Evolutionary conservation across 2,888 invertebrate genomes (phyloP).

Genomic region (Lasioglossum oenotherae): DNA sequence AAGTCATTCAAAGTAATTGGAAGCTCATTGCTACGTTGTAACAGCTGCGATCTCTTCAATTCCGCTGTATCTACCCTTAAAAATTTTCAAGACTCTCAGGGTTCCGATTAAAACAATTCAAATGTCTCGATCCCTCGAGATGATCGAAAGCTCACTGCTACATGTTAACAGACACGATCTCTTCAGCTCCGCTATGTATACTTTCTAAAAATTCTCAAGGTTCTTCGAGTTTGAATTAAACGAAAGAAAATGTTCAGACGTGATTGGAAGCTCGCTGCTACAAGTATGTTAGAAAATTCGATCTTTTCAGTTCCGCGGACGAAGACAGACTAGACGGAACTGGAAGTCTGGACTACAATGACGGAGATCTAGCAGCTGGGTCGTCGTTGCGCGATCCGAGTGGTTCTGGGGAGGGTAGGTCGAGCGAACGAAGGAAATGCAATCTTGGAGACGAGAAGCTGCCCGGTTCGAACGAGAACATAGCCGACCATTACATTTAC

Average conservation of each 20-base stretch:
- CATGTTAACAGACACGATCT: background rate
- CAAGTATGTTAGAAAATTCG: background rate
- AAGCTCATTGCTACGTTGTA: background rate
- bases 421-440: constrained; percentile 75
- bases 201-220: background rate
- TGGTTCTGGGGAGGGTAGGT: constrained; percentile 70
- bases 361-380: constrained; percentile 64
- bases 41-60: background rate
- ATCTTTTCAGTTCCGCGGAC: constrained; percentile 87
- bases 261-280: background rate
- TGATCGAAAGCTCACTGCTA: background rate
- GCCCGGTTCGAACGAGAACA: constrained; percentile 74
- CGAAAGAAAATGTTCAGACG: background rate
- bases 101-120: background rate
- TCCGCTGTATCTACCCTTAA: background rate
- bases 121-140: background rate
- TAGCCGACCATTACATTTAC: constrained; percentile 91
- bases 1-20: background rate
- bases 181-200: constrained; percentile 1
- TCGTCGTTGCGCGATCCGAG: constrained; percentile 74
- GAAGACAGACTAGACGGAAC: constrained; percentile 88
- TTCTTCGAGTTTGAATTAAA: background rate
- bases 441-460: constrained; percentile 74
- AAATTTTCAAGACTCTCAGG: constrained; percentile 1
- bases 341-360: constrained; percentile 74